Evolutionary conservation across 2,113 vertebrate genomes (phyloP).

Genomic region (Aplodontia rufa): DNA sequence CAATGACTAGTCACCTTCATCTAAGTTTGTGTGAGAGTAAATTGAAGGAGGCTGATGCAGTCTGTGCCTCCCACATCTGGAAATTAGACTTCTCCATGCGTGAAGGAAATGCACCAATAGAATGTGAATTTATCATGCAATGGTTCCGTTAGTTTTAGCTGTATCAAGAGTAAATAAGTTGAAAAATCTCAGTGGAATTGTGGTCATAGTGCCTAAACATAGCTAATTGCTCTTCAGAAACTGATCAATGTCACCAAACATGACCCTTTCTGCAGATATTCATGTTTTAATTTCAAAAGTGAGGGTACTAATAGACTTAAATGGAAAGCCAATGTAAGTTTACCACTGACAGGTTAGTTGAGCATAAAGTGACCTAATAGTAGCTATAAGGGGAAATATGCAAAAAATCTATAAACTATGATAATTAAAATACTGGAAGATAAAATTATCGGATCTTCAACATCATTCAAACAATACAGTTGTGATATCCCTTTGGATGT

Average conservation of each 20-base stretch:
- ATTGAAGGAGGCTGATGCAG: background rate
- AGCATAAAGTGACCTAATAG: background rate
- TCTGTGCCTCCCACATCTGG: background rate
- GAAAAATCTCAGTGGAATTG: slow-evolving; percentile 11
- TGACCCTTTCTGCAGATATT: background rate
- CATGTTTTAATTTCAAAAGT: slow-evolving; percentile 55
- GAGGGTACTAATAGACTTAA: slow-evolving; percentile 27
- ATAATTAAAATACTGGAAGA: slow-evolving; percentile 12
- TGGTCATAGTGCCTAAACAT: background rate
- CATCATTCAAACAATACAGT: background rate
- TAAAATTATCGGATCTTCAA: background rate
- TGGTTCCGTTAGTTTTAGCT: slow-evolving; percentile 37
- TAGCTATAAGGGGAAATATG: background rate
- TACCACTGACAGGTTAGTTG: background rate
- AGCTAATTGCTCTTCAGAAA: slow-evolving; percentile 16
- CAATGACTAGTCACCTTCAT: background rate
- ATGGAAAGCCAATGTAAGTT: background rate
- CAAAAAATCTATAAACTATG: background rate
- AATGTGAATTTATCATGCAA: background rate
- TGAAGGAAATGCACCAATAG: background rate
- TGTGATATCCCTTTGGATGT: background rate
- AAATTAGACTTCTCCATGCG: background rate
- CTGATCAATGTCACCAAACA: background rate
- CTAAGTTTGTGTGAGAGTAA: background rate
- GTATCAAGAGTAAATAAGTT: slow-evolving; percentile 8